phyloP scores from a whole-genome alignment of 2,888 invertebrate genomes.

The Tethea ocularis region DNA sequence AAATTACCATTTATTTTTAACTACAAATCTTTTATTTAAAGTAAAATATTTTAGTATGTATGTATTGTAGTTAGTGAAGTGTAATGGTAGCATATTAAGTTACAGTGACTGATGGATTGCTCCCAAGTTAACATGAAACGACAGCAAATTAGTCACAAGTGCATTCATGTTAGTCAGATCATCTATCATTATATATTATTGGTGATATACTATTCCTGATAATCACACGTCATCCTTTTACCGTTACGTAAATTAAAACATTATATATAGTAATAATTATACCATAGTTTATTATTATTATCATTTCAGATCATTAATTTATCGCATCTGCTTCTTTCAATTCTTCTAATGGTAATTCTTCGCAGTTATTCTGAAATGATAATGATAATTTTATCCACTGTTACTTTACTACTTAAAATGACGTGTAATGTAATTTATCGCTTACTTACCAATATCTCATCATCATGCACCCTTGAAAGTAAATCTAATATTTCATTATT shows the following conservation, averaged over 20 bases:
- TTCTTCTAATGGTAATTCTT: constrained; percentile 58
- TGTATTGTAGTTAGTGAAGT: constrained; percentile 14
- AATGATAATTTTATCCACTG: constrained; percentile 1
- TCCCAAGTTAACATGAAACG: constrained; percentile 39
- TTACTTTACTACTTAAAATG: too few relatives aligned
- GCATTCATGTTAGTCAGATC: constrained; percentile 41
- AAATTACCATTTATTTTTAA: too few relatives aligned
- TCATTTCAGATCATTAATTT: constrained; percentile 36
- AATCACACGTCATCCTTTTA: too few relatives aligned
- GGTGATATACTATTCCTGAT: constrained; percentile 11
- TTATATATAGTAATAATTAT: too few relatives aligned
- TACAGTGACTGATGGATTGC: constrained; percentile 37
- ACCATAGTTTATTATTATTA: not conserved
- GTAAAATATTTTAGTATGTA: too few relatives aligned
- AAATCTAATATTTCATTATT: constrained; percentile 98
- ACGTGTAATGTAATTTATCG: not conserved
- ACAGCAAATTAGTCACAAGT: constrained; percentile 45
- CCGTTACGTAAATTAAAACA: too few relatives aligned
- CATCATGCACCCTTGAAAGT: constrained; percentile 96
- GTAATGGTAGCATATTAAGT: not conserved
- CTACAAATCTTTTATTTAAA: too few relatives aligned
- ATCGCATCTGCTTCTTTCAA: constrained; percentile 55
- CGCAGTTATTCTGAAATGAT: constrained; percentile 59
- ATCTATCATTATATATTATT: constrained; percentile 34
- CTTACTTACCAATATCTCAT: constrained; percentile 91